Base-by-base conservation (phyloP, 2,888 invertebrate species). In the Synergus japonicus region DNA sequence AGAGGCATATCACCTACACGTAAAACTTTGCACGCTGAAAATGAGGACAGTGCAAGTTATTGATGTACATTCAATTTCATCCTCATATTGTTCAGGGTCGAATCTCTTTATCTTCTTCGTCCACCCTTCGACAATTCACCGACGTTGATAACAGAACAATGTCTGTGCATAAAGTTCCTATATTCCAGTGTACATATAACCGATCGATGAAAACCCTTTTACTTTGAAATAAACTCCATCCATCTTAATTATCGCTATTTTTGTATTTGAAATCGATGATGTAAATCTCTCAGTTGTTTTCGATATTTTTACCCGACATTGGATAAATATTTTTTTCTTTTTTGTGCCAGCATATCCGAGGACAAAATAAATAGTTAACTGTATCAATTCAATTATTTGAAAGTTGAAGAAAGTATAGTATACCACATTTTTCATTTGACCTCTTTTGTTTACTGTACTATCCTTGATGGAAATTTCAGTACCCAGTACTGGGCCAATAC, bases 91-190 rank as follows among this genome's bases (percentile, higher is more conserved):
- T 44, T 46, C 44, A 37, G 64, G 15, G 41, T 65, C 13, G 41
- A 65, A 43, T 65, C 15, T 65, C n/a, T 43, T 65, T 65, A n/a
- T 65, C n/a, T 15, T 65, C 15, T 18, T 13, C 41, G 37, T 41
- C 64, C n/a, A 65, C 64, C 67, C 46, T 67, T 67, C 44, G 13
- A 37, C 15, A 13, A 37, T 67, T 67, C 22, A 67, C 13, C 41
- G 29, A 29, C 29, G 29, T 29, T 29, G 29, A 29, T 29, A 29
- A 29, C 29, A 29, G 29, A 29, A 29, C 29, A 29, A 29, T 29
- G 29, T 29, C 5, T 37, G 13, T 13, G 64, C 12, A 64, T 37
- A 64, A 64, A 3, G 15, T 64, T 37, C 12, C 15, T 41, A 65
- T 41, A 41, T 37, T 64, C 13, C 64, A 15, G 7, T 13, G 37